Conservation (phyloP, 1,140 invertebrate genomes). For the Rhyacophila brunnea region DNA sequence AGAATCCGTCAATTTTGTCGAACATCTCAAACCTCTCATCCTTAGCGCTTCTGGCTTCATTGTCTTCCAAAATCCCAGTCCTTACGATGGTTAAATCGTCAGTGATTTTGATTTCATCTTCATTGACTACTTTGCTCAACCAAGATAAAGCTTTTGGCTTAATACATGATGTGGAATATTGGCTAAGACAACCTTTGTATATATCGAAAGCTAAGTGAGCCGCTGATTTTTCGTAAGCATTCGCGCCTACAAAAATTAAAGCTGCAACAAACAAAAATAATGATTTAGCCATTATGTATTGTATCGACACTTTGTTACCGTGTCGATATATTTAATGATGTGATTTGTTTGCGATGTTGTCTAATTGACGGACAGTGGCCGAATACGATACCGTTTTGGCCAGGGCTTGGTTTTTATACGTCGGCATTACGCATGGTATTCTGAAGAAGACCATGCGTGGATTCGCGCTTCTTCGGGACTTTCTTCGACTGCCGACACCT, state of each 20-base stretch:
- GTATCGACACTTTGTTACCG: neutral
- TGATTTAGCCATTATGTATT: neutral
- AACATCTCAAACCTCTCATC: slow-evolving; percentile 54
- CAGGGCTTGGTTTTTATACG: slow-evolving; percentile 55
- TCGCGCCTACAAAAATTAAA: slow-evolving; percentile 5
- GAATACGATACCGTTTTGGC: slow-evolving; percentile 49
- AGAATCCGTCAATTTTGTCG: slow-evolving; percentile 63
- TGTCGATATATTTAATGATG: neutral
- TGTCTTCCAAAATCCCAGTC: slow-evolving; percentile 50
- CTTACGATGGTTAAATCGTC: slow-evolving; percentile 69
- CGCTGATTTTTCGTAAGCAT: slow-evolving; percentile 46
- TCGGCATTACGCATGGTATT: slow-evolving; percentile 54
- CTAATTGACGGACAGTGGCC: slow-evolving; percentile 44
- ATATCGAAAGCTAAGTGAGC: slow-evolving; percentile 60
- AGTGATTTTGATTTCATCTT: slow-evolving; percentile 70
- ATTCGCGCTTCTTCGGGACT: too few species aligned
- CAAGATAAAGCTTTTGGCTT: slow-evolving; percentile 74
- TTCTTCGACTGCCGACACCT: too few species aligned
- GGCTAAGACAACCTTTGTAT: slow-evolving; percentile 62
- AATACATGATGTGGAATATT: slow-evolving; percentile 66
- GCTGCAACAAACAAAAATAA: neutral
- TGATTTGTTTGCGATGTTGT: slow-evolving; percentile 38
- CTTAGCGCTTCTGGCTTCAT: slow-evolving; percentile 45
- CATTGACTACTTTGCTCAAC: slow-evolving; percentile 63
- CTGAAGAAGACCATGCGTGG: slow-evolving; percentile 6